Base-by-base conservation (phyloP, 2,888 invertebrate species). In the Lithophane leautieri region DNA sequence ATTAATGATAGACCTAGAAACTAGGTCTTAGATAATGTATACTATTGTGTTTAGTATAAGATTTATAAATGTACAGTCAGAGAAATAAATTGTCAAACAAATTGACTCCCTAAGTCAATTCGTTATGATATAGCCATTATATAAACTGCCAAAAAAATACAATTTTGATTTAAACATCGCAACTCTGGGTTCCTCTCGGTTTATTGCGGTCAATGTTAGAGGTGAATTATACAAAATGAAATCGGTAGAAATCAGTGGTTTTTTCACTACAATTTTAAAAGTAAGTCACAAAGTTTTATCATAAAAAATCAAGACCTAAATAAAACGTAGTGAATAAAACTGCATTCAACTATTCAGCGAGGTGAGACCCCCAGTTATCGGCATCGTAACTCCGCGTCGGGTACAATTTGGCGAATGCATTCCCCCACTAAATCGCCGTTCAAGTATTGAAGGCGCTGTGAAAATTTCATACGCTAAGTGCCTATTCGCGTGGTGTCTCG, bases 401-500 rank as follows among this genome's bases (percentile, higher is more conserved):
- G 88, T 83, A 90, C 93, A 93, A 92, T 93, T 94, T 93, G 88
- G 89, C 88, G 91, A 94, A 92, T 94, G 94, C 93, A 94, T 91
- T 93, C 89, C 86, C 85, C 89, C 82, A 88, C 91, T 90, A 94
- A 94, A 94, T 94, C 92, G 93, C 88, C 89, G 88, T 90, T 93
- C 89, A 90, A 90, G 89, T 91, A 94, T 92, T 91, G 94, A 93
- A 91, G 89, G 91, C 89, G 86, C 86, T 78, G 89, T 93, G 92
- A 94, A 95, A 95, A 94, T 94, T 95, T 95, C 95, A 94, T 93
- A 94, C 89, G 83, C 84, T 92, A 93, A 94, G 93, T 94, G 93
- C 91, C 91, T 90, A 89, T 92, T 92, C 89, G 89, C 83, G 78
- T 87, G 87, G 88, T 86, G 89, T 88, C 92, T 93, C 88, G 91